Percentiles rank a stretch among this genome's conserved stretches.
Evolutionary conservation across 2,113 vertebrate genomes (phyloP).

Genomic region (Elephantulus edwardii): DNA sequence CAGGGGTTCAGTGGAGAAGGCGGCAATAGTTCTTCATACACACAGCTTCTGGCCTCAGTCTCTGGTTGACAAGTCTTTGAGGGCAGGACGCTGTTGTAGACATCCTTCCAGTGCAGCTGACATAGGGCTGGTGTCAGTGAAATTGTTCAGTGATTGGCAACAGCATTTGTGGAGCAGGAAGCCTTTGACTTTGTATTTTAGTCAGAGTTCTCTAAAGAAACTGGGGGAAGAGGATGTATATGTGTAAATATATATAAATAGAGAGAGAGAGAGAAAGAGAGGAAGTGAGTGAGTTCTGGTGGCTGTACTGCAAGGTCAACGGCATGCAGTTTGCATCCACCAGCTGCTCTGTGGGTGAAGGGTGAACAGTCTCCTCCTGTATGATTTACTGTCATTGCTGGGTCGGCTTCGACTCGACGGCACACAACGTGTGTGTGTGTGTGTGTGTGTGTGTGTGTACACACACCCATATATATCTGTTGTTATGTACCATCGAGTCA

Average conservation of each 20-base stretch:
- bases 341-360: too few relatives aligned
- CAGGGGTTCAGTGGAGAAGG: background rate
- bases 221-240: background rate
- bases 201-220: background rate
- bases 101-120: background rate
- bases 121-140: background rate
- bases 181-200: background rate
- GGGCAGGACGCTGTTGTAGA: background rate
- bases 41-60: background rate
- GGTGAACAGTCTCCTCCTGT: too few relatives aligned
- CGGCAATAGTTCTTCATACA: background rate
- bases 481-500: too few relatives aligned
- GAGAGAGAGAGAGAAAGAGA: background rate
- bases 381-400: too few relatives aligned
- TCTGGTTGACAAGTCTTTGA: background rate
- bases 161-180: background rate
- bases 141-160: background rate
- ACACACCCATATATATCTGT: too few relatives aligned
- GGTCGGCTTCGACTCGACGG: too few relatives aligned
- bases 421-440: too few relatives aligned
- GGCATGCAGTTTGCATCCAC: too few relatives aligned
- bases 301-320: too few relatives aligned
- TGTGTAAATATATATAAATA: too few relatives aligned
- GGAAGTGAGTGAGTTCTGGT: too few relatives aligned
- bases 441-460: too few relatives aligned